Percentiles rank a stretch among this genome's conserved stretches.
These are phyloP conservation scores for Diarsia mendica DNA, from an alignment of 2,888 invertebrate genomes.

Conservation along the genomic window DNA sequence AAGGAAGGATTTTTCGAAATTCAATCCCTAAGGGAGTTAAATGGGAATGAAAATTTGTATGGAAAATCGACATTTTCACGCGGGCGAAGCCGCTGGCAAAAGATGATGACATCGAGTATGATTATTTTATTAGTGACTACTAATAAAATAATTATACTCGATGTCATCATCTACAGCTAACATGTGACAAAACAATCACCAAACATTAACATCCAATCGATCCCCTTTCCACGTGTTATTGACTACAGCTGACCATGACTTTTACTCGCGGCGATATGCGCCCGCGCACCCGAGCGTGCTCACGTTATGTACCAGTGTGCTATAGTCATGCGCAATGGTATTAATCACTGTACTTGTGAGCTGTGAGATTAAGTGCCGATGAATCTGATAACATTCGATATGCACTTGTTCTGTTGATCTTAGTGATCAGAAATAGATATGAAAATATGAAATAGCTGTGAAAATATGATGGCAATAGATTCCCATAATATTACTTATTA, in stretches of 20 bases:
- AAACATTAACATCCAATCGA: conserved; percentile 14
- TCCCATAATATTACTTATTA: neutral
- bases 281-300: conserved; percentile 40
- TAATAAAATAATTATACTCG: neutral
- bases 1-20: too few species aligned
- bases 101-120: too few species aligned
- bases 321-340: conserved; percentile 36
- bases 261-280: conserved; percentile 56
- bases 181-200: neutral
- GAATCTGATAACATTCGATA: conserved; percentile 11
- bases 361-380: conserved; percentile 33
- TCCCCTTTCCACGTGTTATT: conserved; percentile 56
- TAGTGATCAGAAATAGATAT: neutral
- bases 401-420: neutral
- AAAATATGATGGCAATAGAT: neutral
- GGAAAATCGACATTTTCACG: too few species aligned
- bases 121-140: too few species aligned
- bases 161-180: neutral
- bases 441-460: neutral
- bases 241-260: conserved; percentile 61
- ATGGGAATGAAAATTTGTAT: too few species aligned
- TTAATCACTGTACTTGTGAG: conserved; percentile 50
- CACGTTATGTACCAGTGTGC: conserved; percentile 37
- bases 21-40: too few species aligned
- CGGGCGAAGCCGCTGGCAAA: too few species aligned